Conservation (phyloP, 1,140 invertebrate species). For the Cataglyphis hispanica region DNA sequence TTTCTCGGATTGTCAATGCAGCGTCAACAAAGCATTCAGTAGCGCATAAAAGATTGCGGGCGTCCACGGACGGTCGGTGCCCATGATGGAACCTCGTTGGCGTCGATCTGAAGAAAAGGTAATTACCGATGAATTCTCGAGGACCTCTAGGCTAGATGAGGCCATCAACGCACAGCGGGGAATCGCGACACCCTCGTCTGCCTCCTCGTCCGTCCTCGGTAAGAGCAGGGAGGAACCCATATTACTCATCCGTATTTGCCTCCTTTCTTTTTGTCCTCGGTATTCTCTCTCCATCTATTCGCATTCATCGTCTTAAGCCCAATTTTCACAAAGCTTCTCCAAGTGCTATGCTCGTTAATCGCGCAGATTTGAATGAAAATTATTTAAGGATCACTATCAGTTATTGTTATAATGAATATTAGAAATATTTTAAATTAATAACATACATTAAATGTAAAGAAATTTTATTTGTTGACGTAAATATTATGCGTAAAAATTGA, state of each 20-base stretch:
- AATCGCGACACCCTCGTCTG: conserved; percentile 80
- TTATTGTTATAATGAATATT: neutral
- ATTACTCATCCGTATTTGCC: conserved; percentile 77
- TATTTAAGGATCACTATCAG: neutral
- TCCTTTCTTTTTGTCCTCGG: conserved; percentile 37
- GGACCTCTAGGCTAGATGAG: conserved; percentile 78
- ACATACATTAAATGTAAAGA: neutral
- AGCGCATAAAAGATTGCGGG: conserved; percentile 55
- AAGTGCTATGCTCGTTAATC: neutral
- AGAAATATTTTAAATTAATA: neutral
- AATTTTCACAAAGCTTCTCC: conserved; percentile 55
- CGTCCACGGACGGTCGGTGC: conserved; percentile 40
- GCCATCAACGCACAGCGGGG: conserved; percentile 83
- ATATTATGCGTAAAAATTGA: conserved; percentile 6
- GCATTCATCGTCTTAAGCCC: conserved; percentile 63
- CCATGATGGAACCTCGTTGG: conserved; percentile 69
- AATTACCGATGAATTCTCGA: conserved; percentile 79
- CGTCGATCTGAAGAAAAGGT: conserved; percentile 78
- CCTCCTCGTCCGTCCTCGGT: conserved; percentile 62
- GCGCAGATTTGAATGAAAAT: neutral
- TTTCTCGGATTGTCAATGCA: conserved; percentile 45
- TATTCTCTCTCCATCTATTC: conserved; percentile 43
- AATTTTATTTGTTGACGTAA: neutral
- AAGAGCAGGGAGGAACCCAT: conserved; percentile 75
- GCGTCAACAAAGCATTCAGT: conserved; percentile 50